Evolutionary conservation across 2,888 invertebrate species (phyloP).

Genomic region (Polyommatus iphigenia): DNA sequence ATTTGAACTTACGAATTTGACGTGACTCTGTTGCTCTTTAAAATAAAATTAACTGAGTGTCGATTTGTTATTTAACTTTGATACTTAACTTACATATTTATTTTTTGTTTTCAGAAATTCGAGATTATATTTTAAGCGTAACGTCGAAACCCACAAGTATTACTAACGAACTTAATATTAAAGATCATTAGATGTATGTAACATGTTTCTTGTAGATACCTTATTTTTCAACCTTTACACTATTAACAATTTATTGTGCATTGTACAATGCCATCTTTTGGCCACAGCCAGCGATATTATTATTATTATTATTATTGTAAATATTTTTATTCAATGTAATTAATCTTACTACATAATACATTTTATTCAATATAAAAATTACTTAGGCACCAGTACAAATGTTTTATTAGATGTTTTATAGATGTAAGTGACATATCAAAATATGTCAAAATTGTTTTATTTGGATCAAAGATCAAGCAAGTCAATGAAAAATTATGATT

Average conservation of each 20-base stretch:
- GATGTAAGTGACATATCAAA: background rate
- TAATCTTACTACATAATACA: background rate
- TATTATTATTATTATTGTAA: conserved; percentile 31
- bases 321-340: conserved; percentile 20
- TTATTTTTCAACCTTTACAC: conserved; percentile 22
- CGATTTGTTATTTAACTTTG: background rate
- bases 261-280: conserved; percentile 27
- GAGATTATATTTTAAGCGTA: conserved; percentile 20
- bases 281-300: background rate
- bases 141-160: conserved; percentile 32
- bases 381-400: conserved; percentile 23
- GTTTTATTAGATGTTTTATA: conserved; percentile 13
- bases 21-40: background rate
- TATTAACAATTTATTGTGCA: conserved; percentile 20
- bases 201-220: conserved; percentile 30
- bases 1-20: too few relatives aligned
- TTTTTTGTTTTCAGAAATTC: conserved; percentile 26
- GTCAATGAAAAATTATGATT: conserved; percentile 1
- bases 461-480: conserved; percentile 18
- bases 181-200: conserved; percentile 22
- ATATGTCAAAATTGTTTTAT: conserved; percentile 16
- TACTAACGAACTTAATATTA: conserved; percentile 31
- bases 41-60: background rate
- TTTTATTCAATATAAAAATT: background rate
- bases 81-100: background rate